Base-by-base conservation (phyloP, 2,113 vertebrate genomes). In the Hylia prasina region DNA sequence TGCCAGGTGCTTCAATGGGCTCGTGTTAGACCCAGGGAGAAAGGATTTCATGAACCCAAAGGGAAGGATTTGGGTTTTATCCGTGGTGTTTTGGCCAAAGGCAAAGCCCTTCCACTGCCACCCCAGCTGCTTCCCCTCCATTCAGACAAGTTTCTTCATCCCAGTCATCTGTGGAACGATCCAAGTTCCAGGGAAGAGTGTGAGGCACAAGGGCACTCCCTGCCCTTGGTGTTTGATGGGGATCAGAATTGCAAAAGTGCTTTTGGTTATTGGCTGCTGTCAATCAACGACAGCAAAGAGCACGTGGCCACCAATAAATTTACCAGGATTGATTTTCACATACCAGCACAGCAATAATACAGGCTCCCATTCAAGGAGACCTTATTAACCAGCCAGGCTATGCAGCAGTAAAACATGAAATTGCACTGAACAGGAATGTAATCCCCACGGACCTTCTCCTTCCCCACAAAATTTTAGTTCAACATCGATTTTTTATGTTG, bases 401-500 rank as follows among this genome's bases (percentile, higher is more conserved):
- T 53, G 89, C 96, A 73, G 96, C 95, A 83, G 87, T 87, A 95
- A 93, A 96, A 95, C 75, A 87, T 10, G 35, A 92, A 94, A 97
- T 82, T 90, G 96, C 94, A 90, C 80, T 54, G 87, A 88, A 90
- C 37, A 92, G 94, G 93, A 94, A 88, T 30, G 60, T 71, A 91
- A 92, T 93, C 90, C 90, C 57, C 84, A 70, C 0, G 22, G 97
- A 93, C 90, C 76, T 94, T 69, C 89, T 87, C 57, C 84, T 93
- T 87, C 89, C 83, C 87, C 39, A 57, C 88, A 56, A 84, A 89
- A 71, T 56, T 65, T 92, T 70, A 54, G 76, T 91, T 95, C 94
- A 91, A 93, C 95, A 96, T 77, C 12, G 84, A 96, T 93, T 91
- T 93, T 96, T 28, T 11, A 57, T 85, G 78, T 96, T 92, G 87